Evolutionary conservation across 1,140 invertebrate genomes (phyloP), one percentile per base, ranked within the genome.

Genomic region (Cydia strobilella): DNA sequence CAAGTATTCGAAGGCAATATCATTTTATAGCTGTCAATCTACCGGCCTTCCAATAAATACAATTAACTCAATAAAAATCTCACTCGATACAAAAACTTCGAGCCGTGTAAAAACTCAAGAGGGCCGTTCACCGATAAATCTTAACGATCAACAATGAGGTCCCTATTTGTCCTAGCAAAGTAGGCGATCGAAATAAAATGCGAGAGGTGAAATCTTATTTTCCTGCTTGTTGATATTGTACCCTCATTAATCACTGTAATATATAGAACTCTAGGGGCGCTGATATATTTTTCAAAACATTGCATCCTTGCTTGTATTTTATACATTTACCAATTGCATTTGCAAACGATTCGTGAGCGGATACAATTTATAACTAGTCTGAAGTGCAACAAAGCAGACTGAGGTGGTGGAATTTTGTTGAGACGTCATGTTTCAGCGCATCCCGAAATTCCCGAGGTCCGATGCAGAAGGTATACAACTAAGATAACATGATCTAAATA

Each of bases 101-200:
- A 12, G 54, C 54, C 18, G 18, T 23, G 54, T 59, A 59, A 59
- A 59, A 59, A 59, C 54, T 59, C 20, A 7, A 59, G 20, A 10
- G 7, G 51, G 51, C 51, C 51, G 18, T 59, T 59, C 51, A 59
- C 54, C 54, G 18, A 59, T 59, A 59, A 59, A 59, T 23, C 20
- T 59, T 59, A 23, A 20, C 54, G 18, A 59, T 59, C 54, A 59
- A 59, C 54, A 59, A 59, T 59, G 6, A 59, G 54, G 54, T 59
- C 51, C 51, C 20, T 59, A 59, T 59, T 59, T 59, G 54, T 59
- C 54, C 54, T 59, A 59, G 15, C 20, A 23, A 23, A 23, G 54
- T 59, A 59, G 20, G 23, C 54, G 54, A 23, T 7, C 20, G 54
- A 23, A 59, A 59, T 59, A 59, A 59, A 59, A 23, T 23, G 9